Percentiles rank a stretch among this genome's conserved stretches.
Evolutionary conservation across 1,140 invertebrate genomes (phyloP).

Genomic region (Hyphantria cunea): DNA sequence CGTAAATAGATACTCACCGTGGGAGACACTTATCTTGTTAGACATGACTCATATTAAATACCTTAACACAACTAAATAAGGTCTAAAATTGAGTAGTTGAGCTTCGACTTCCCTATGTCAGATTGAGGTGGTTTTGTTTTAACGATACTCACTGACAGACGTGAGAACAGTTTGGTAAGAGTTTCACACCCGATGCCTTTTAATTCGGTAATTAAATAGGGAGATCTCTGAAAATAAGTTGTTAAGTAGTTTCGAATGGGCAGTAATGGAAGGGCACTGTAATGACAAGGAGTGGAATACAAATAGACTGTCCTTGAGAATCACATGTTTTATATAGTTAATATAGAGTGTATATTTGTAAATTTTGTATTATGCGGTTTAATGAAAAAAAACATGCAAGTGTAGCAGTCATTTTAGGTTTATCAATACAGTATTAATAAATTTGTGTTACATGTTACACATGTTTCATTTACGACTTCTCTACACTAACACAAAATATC

Average conservation of each 20-base stretch:
- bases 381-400: no score
- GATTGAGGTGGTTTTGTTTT: slow-evolving; percentile 55
- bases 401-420: no score
- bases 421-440: no score
- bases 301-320: no score
- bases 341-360: no score
- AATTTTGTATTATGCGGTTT: no score
- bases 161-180: slow-evolving; percentile 51
- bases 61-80: slow-evolving; percentile 16
- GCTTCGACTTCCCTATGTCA: slow-evolving; percentile 24
- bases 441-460: no score
- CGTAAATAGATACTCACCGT: slow-evolving; percentile 51
- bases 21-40: slow-evolving; percentile 40
- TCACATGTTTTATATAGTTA: no score
- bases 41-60: slow-evolving; percentile 1
- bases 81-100: slow-evolving; percentile 4
- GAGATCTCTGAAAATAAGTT: slow-evolving; percentile 39
- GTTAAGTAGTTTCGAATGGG: slow-evolving; percentile 23
- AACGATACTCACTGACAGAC: slow-evolving; percentile 55
- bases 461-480: no score
- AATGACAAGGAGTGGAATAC: not conserved
- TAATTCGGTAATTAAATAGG: slow-evolving; percentile 58
- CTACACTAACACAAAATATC: no score
- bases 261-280: slow-evolving; percentile 4
- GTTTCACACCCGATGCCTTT: slow-evolving; percentile 55